Evolutionary conservation across 2,888 invertebrate species (phyloP).

Genomic region (Coenonympha glycerion): DNA sequence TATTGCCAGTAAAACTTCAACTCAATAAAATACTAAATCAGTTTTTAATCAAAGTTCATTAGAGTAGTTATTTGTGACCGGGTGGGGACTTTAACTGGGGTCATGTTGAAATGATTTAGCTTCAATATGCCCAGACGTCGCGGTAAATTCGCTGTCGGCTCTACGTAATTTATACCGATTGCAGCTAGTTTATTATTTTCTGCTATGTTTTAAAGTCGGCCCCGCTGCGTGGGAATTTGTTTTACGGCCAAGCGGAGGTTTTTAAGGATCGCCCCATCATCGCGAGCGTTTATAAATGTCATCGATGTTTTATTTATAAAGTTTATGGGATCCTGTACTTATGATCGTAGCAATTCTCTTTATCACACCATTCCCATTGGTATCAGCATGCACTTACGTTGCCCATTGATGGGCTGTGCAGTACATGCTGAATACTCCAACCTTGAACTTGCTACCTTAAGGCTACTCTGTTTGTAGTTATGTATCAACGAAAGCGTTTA

Average conservation of each 20-base stretch:
- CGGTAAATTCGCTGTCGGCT: slow-evolving; percentile 54
- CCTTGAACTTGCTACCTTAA: too few relatives aligned
- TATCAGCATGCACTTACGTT: too few relatives aligned
- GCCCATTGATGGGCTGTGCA: too few relatives aligned
- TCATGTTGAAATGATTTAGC: slow-evolving; percentile 66
- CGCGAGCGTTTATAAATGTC: slow-evolving; percentile 10
- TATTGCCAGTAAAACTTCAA: background rate
- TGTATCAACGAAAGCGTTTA: too few relatives aligned
- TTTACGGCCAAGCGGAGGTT: slow-evolving; percentile 38
- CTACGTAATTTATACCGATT: slow-evolving; percentile 58
- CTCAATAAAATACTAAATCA: slow-evolving; percentile 35
- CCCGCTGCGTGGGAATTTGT: slow-evolving; percentile 48
- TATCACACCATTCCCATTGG: too few relatives aligned
- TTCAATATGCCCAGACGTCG: slow-evolving; percentile 59
- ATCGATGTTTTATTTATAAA: background rate
- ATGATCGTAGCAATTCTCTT: too few relatives aligned
- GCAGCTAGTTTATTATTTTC: slow-evolving; percentile 55
- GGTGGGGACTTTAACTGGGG: too few relatives aligned
- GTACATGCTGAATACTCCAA: too few relatives aligned
- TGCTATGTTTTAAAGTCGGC: slow-evolving; percentile 54
- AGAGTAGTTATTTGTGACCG: slow-evolving; percentile 46
- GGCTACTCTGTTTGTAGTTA: too few relatives aligned
- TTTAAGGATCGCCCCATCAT: slow-evolving; percentile 28
- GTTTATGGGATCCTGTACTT: too few relatives aligned
- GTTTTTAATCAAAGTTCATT: slow-evolving; percentile 65